phyloP scores from a whole-genome alignment of 35 echinoderm and acorn worm species.

The Chiridota heheva region DNA sequence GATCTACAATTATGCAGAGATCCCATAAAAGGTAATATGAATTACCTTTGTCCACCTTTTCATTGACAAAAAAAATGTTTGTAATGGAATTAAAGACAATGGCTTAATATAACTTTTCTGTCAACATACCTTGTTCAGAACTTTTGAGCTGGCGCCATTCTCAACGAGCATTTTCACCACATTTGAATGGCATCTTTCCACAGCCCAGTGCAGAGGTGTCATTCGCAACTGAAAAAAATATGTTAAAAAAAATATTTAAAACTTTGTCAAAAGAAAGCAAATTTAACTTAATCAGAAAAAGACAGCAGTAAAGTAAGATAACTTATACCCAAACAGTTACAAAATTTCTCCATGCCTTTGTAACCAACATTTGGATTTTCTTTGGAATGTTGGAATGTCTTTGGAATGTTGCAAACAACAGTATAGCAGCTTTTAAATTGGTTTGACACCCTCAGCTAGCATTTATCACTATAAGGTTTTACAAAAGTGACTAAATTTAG shows the following conservation, averaged over 20 bases:
- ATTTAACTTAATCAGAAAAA: neutral
- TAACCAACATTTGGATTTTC: neutral
- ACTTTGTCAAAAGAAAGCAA: neutral
- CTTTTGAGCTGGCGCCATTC: slow-evolving; percentile 60
- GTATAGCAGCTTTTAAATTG: no score
- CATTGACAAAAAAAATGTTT: no score
- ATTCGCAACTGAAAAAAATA: slow-evolving; percentile 66
- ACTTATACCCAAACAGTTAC: no score
- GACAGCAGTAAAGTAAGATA: no score
- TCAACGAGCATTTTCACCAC: slow-evolving; percentile 64
- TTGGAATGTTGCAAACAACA: neutral
- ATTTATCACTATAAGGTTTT: no score
- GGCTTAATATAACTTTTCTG: neutral
- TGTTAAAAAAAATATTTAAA: neutral
- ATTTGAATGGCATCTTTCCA: slow-evolving; percentile 61
- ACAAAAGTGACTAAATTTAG: no score
- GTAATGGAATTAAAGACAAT: no score
- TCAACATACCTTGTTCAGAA: slow-evolving; percentile 74
- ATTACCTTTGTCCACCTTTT: neutral
- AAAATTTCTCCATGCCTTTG: neutral
- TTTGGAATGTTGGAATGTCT: neutral
- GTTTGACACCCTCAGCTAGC: no score
- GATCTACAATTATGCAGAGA: neutral
- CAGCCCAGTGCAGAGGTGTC: slow-evolving; percentile 96
- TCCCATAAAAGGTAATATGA: no score